Base-by-base conservation (phyloP, 2,797 vertebrate genomes). In the Microtus obscurus region DNA sequence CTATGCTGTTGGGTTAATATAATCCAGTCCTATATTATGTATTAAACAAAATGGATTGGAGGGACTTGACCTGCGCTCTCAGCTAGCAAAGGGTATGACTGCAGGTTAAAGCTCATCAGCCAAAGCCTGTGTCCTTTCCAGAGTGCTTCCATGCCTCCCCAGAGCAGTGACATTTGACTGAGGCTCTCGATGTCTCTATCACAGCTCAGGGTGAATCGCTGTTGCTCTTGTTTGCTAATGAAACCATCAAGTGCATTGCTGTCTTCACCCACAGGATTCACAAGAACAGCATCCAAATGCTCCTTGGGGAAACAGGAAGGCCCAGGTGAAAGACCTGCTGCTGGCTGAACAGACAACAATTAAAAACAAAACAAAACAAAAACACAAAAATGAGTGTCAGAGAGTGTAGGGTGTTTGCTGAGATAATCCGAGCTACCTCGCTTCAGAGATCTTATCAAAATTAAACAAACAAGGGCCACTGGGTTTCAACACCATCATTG, bases 401-500 rank as follows among this genome's bases (percentile, higher is more conserved):
- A 80, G 69, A 63, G 37, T 23, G n/a, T 29, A 40, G 85, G 69
- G 19, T 67, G 48, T 88, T 78, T 91, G 51, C 91, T 87, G 16
- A 93, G 87, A 48, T 61, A 61, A 83, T 43, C 51, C 45, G 23
- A 48, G 7, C 27, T 29, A n/a, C 53, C 56, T 69, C 2, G 14
- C 51, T 86, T 56, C 31, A 11, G 81, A 74, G 74, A 73, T 21
- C 37, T 56, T 29, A 51, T 61, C 48, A 48, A 87, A 95, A 87
- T 53, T 53, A 71, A 92, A 61, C 37, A 74, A 83, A 90, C 19
- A 74, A 45, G 56, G 27, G 43, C 67, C 77, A 78, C 61, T 87
- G 67, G 71, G 19, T 96, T 97, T 94, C 73, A 90, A 71, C 45
- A 82, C 73, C 93, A 80, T 90, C 85, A 91, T 56, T 56, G 31